Base-by-base conservation (phyloP, 2,797 vertebrate genomes). In the Enteromius viviparus region DNA sequence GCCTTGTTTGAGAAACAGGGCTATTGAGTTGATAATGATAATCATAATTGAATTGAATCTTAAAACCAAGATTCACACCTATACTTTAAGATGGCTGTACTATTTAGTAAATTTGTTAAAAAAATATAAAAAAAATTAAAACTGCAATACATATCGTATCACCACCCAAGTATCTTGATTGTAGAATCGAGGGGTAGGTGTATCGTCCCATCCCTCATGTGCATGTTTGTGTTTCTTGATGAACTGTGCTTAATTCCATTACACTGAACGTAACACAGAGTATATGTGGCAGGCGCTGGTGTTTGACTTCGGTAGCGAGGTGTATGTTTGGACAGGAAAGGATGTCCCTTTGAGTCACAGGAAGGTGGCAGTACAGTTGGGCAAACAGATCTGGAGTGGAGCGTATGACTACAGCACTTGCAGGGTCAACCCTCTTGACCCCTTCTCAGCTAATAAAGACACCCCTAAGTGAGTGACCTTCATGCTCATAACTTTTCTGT, bases 301-400 rank as follows among this genome's bases (percentile, higher is more conserved):
- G 87, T 95, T 95, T 90, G 95, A 96, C 87, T 96, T 96, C 89
- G 95, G 95, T 76, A 75, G 93, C 0, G 95, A 96, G 85, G 92
- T 96, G 83, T 96, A 96, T 4, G 92, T 96, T 1, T 96, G 95
- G 95, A 92, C 93, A 1, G 95, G 95, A 26, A 95, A 95, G 87
- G 95, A 95, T 14, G 95, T 96, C 83, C 85, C 95, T 15, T 86
- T 95, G 86, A 87, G 92, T 15, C 93, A 95, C 88, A 92, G 95
- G 79, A 96, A 96, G 89, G 91, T 95, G 40, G 95, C 94, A 1
- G 92, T 95, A 17, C 95, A 95, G 90, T 88, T 96, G 88, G 95
- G 93, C 72, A 95, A 94, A 85, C 95, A 95, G 92, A 93, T 96
- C 65, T 94, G 92, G 90, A 80, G 89, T 1, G 93, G 94, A 76